Evolutionary conservation across 2,888 invertebrate genomes (phyloP).

Genomic region (Polydesmus complanatus): DNA sequence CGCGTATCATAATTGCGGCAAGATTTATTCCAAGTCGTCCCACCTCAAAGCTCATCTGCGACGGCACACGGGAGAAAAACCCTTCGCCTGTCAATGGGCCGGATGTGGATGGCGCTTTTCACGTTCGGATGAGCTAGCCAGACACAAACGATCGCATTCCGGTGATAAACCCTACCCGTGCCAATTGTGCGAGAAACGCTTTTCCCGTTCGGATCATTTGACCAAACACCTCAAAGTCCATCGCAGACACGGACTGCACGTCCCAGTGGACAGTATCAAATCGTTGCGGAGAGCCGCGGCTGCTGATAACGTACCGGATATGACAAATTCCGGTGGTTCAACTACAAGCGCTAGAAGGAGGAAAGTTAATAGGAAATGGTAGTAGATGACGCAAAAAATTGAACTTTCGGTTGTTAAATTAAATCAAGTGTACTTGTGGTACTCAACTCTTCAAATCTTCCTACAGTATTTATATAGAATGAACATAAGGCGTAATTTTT

Average conservation of each 20-base stretch:
- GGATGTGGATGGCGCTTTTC: constrained; percentile 88
- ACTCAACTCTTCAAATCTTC: no score
- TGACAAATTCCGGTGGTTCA: no score
- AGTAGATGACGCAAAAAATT: no score
- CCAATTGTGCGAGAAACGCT: constrained; percentile 70
- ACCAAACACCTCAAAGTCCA: constrained; percentile 67
- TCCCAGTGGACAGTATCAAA: no score
- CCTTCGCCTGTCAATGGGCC: constrained; percentile 42
- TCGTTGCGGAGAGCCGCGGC: no score
- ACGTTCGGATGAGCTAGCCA: constrained; percentile 80
- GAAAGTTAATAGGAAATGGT: no score
- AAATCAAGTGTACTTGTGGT: no score
- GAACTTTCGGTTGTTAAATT: no score
- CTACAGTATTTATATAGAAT: no score
- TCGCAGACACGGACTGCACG: constrained; percentile 14
- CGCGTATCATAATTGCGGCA: constrained; percentile 54
- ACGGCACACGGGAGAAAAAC: constrained; percentile 58
- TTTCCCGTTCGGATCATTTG: constrained; percentile 85
- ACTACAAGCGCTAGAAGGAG: no score
- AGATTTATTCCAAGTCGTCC: constrained; percentile 77
- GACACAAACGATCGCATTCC: constrained; percentile 87
- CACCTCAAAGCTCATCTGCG: constrained; percentile 78
- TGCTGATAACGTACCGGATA: no score
- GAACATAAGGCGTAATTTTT: no score
- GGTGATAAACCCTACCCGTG: constrained; percentile 89